Evolutionary conservation across 2,113 vertebrate genomes (phyloP), one percentile per base, ranked within the genome.

Genomic region (Mastomys natalensis): DNA sequence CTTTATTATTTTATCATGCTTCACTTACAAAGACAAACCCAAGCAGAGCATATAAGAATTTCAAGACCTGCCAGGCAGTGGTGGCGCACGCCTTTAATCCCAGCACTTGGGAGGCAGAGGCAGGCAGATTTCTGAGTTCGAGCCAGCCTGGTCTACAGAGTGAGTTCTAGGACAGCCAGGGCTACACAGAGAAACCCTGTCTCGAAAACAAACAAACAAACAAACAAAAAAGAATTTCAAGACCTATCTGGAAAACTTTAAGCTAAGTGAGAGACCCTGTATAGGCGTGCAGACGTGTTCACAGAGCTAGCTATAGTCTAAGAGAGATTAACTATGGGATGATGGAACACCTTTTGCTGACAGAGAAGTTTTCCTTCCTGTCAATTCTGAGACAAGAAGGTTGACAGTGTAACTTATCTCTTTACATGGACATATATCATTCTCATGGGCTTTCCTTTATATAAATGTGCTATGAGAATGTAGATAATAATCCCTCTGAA

Each of bases 361-460:
- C 22, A 21, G 24, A 81, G 24, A 78, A 9, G 34, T n/a, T 78
- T 2, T 17, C 24, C 51, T 40, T 64, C 4, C 66, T 48, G n/a
- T 1, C 3, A 40, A 1, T 53, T n/a, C 29, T 66, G 22, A 78
- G 34, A 58, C 62, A 76, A 73, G 51, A 76, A 62, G 12, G 48
- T 21, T 92, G 85, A 80, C 34, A 73, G 24, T 87, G 53, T 34
- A 72, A 72, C 9, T 34, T 84, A 16, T 34, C 89, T 91, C 24
- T 15, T 78, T 19, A 17, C 7, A 43, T 90, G 17, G n/a, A 21
- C 13, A 43, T 53, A n/a, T 0, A 94, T 93, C 8, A 76, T 74
- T 87, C 87, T 89, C 72, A 92, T 45, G 45, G 37, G 48, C 3
- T 87, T 95, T 37, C 21, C 86, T 93, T 95, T 37, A 80, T 76